phyloP scores from a whole-genome alignment of 2,888 invertebrate species.

The Dynastes tityus region DNA sequence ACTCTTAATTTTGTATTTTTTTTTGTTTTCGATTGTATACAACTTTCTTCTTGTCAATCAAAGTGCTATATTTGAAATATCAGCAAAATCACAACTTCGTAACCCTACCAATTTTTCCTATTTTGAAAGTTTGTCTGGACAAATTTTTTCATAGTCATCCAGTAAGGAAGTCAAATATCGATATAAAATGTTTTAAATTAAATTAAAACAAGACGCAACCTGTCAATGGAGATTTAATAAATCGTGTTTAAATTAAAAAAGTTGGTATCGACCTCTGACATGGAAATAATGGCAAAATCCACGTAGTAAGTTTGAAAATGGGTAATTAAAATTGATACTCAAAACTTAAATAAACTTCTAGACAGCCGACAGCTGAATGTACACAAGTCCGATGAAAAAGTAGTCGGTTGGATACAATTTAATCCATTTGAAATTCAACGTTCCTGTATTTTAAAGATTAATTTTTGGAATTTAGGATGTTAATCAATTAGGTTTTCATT shows the following conservation, averaged over 20 bases:
- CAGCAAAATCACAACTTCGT: too few relatives aligned
- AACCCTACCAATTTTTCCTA: too few relatives aligned
- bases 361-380: constrained; percentile 4
- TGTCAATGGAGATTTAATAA: constrained; percentile 9
- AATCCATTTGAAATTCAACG: constrained; percentile 27
- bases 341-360: constrained; percentile 24
- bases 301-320: constrained; percentile 20
- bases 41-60: too few relatives aligned
- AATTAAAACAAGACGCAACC: too few relatives aligned
- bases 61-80: too few relatives aligned
- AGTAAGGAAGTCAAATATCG: background rate
- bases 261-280: constrained; percentile 22
- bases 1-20: background rate
- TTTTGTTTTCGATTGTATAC: too few relatives aligned
- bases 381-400: constrained; percentile 13
- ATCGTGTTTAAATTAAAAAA: constrained; percentile 42
- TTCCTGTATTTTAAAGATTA: background rate
- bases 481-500: background rate
- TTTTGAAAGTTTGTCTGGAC: too few relatives aligned
- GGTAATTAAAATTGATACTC: constrained; percentile 37
- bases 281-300: constrained; percentile 14
- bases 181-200: too few relatives aligned
- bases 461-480: background rate
- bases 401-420: constrained; percentile 29
- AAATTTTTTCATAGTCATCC: constrained; percentile 1